Base-by-base conservation (phyloP, 2,797 vertebrate species). In the Pseudochirops cupreus region DNA sequence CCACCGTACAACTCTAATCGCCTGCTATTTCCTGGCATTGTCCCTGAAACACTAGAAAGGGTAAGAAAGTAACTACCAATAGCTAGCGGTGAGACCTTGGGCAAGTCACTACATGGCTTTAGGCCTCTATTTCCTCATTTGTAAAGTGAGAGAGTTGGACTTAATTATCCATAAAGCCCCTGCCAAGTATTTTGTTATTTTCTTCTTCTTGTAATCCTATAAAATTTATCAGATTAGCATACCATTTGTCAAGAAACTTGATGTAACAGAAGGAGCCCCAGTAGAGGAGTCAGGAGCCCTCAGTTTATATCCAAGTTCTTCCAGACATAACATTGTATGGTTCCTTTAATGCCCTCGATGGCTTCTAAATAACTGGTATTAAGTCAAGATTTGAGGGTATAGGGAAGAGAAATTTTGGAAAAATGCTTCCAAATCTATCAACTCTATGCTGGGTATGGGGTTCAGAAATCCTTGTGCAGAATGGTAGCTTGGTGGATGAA, bases 1-100 rank as follows among this genome's bases (percentile, higher is more conserved):
- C 39, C 74, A 1, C 74, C 28, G 9, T 46, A 3, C 74, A 26
- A 0, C 39, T 26, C 33, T 50, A 50, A 50, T 46, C 7, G 5
- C 21, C 24, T 46, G 5, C 39, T 46, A 4, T 50, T 28, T 87
- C 39, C 39, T 50, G 2, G 74, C 21, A 50, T 46, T 50, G 21
- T 50, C 39, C 18, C 21, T 87, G 39, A 46, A 46, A 67, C 33
- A 18, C 33, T n/a, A 67, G 33, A n/a, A 67, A 67, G 33, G 14
- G 11, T 62, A 62, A 62, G 59, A 33, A 18, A 46, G 14, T 39
- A 74, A 21, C 67, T 24, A 3, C 39, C 74, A 26, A 46, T 11
- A 11, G 4, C 9, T 26, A 46, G 3, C 0, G 3, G 9, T 2
- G 4, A 16, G 33, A n/a, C 14, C 62, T n/a, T 18, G 33, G 33